Percentiles rank a stretch among this genome's conserved stretches.
phyloP scores from a whole-genome alignment of 2,797 vertebrate genomes.

The Myotis vivesi region DNA sequence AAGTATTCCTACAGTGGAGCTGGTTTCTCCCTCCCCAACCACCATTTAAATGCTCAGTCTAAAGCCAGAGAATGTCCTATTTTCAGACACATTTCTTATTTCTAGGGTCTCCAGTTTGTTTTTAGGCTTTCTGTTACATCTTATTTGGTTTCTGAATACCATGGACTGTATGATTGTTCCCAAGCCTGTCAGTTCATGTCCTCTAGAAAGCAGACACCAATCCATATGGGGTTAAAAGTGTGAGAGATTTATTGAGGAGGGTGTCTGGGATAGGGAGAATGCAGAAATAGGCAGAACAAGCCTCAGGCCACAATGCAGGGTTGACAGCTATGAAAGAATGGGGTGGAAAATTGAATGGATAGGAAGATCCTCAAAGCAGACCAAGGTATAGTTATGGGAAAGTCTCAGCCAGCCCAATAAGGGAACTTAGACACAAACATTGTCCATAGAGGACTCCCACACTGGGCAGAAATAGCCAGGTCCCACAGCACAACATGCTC shows the following conservation, averaged over 20 bases:
- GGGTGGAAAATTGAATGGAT: background rate
- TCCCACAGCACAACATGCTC: background rate
- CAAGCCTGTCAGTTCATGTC: background rate
- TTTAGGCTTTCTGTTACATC: background rate
- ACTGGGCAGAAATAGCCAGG: background rate
- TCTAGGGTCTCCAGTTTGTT: background rate
- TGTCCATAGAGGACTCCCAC: background rate
- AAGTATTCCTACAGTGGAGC: conserved; percentile 25
- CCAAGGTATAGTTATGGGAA: background rate
- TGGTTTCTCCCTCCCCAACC: background rate
- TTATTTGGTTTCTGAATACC: background rate
- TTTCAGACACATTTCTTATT: background rate
- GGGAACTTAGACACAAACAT: background rate
- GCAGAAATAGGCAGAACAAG: background rate
- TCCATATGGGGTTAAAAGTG: background rate
- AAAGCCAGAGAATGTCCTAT: conserved; percentile 26
- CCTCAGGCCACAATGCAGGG: background rate
- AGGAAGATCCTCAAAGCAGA: background rate
- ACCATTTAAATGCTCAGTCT: conserved; percentile 12
- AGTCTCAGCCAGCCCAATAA: background rate
- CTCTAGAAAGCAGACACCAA: background rate
- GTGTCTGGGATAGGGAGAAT: background rate
- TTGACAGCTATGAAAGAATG: background rate
- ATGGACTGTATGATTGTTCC: background rate
- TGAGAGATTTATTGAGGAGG: background rate